These are phyloP conservation scores for Sorex maritimensis DNA, from an alignment of 2,797 vertebrate species.

Conservation along the genomic window DNA sequence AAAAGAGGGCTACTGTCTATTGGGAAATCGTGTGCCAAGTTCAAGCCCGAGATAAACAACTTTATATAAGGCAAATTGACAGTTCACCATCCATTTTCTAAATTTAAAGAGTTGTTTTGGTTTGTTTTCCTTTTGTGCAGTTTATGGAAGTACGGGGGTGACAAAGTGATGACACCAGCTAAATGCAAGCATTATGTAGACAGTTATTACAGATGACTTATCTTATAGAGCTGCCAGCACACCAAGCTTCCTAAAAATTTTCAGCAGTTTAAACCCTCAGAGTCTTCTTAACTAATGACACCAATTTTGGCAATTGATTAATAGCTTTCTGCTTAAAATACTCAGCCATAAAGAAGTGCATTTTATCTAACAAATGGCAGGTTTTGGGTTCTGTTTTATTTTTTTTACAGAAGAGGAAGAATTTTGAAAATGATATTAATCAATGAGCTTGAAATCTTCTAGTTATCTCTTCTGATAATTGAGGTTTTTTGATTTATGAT, in stretches of 20 bases:
- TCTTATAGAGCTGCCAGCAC: neutral
- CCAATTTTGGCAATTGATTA: neutral
- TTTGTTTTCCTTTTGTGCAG: slow-evolving; percentile 52
- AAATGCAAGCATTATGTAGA: slow-evolving; percentile 77
- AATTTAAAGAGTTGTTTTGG: slow-evolving; percentile 73
- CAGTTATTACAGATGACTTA: slow-evolving; percentile 48
- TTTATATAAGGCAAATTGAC: slow-evolving; percentile 77
- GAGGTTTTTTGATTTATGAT: no score
- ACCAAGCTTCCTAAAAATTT: neutral
- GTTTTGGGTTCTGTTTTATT: no score
- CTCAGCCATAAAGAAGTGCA: neutral
- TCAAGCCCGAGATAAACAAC: slow-evolving; percentile 69
- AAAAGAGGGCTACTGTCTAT: neutral
- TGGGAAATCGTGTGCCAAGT: slow-evolving; percentile 67
- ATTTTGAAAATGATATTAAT: neutral
- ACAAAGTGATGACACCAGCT: slow-evolving; percentile 70
- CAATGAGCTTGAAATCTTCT: neutral
- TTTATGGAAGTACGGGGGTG: slow-evolving; percentile 68
- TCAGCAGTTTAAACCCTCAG: neutral
- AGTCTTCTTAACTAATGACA: slow-evolving; percentile 15
- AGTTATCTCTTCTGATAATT: neutral
- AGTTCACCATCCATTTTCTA: slow-evolving; percentile 82
- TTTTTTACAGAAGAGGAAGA: neutral
- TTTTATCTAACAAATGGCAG: neutral
- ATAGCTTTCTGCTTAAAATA: neutral